Conservation (phyloP, 2,113 vertebrate species). For the Fregetta grallaria region DNA sequence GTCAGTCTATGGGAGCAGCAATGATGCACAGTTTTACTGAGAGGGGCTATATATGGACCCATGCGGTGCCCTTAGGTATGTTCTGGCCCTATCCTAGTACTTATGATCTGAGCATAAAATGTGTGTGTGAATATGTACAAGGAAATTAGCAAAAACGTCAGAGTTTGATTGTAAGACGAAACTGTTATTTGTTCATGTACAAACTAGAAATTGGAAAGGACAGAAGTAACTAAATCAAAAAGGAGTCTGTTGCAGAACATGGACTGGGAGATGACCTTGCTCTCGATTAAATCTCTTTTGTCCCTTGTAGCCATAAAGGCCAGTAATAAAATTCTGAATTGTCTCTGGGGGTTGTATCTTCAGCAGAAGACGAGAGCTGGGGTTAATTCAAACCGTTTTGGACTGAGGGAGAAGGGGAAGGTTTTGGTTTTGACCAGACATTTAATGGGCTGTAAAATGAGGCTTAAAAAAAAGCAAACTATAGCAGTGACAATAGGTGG, state of each 20-base stretch:
- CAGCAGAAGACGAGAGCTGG: neutral
- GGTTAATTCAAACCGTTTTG: neutral
- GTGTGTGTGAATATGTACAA: neutral
- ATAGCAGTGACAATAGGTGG: slow-evolving; percentile 35
- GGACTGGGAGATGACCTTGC: neutral
- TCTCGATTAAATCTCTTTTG: neutral
- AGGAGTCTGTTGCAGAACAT: neutral
- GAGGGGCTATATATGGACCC: neutral
- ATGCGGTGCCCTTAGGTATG: neutral
- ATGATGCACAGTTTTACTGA: neutral
- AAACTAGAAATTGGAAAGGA: neutral
- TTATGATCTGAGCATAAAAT: neutral
- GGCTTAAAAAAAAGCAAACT: neutral
- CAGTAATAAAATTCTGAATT: neutral
- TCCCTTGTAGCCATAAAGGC: neutral
- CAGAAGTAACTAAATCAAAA: neutral
- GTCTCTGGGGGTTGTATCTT: neutral
- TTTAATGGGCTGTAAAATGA: neutral
- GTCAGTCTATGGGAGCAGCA: neutral
- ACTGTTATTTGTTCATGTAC: neutral
- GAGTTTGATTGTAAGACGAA: neutral
- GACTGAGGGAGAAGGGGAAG: neutral
- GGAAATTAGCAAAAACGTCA: neutral
- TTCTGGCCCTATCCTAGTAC: neutral
- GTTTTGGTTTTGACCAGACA: neutral